These are phyloP conservation scores for Leistus spinibarbis DNA, from an alignment of 2,888 invertebrate genomes.

Conservation along the genomic window DNA sequence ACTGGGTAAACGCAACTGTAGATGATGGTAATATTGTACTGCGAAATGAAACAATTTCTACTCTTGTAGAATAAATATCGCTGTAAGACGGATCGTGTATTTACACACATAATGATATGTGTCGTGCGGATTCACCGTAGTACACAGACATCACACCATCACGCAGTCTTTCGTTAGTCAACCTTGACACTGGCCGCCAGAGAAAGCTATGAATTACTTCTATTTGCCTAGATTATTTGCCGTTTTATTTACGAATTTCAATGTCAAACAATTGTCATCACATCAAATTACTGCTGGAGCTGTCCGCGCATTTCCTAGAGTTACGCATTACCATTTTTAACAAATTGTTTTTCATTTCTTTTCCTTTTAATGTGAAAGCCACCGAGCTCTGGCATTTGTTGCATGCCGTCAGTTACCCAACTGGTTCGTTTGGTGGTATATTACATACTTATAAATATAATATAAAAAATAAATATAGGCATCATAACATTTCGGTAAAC, in stretches of 20 bases:
- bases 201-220: conserved; percentile 24
- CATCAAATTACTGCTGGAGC: conserved; percentile 1
- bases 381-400: no score
- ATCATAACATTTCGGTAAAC: no score
- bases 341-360: background rate
- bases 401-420: no score
- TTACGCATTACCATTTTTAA: conserved; percentile 16
- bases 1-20: no score
- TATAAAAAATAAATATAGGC: no score
- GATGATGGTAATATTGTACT: no score
- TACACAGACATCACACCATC: background rate
- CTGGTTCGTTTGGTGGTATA: no score
- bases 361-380: no score
- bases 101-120: background rate
- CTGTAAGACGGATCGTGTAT: background rate
- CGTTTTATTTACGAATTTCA: conserved; percentile 21
- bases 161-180: conserved; percentile 21
- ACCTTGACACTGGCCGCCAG: conserved; percentile 33
- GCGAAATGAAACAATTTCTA: background rate
- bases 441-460: no score
- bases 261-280: conserved; percentile 30
- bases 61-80: background rate
- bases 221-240: conserved; percentile 16
- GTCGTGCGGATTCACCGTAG: background rate
- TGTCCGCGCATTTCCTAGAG: background rate